Percentiles rank a stretch among this genome's conserved stretches.
These are phyloP conservation scores for Leptinotarsa haldemani DNA, from an alignment of 2,888 invertebrate species.

Conservation along the genomic window DNA sequence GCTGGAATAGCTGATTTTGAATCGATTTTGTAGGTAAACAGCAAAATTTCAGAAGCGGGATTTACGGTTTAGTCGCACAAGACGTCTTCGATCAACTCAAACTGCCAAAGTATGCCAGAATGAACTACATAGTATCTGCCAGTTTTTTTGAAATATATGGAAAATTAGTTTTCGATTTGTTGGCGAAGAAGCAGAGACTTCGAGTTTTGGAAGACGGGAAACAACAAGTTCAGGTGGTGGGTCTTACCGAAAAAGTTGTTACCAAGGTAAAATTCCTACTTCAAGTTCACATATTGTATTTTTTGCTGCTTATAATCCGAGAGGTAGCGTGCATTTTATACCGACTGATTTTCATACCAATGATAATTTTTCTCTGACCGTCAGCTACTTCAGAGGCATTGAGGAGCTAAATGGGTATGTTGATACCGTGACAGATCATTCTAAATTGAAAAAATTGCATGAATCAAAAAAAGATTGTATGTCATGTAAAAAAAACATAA, in stretches of 20 bases:
- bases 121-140: constrained; percentile 89
- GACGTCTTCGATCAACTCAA: constrained; percentile 81
- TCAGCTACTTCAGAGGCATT: too few relatives aligned
- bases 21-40: constrained; percentile 49
- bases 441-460: too few relatives aligned
- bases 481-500: too few relatives aligned
- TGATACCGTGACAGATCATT: too few relatives aligned
- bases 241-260: constrained; percentile 91
- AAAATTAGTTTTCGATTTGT: constrained; percentile 90
- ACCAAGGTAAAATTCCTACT: constrained; percentile 36
- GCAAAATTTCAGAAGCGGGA: constrained; percentile 91
- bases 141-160: constrained; percentile 99
- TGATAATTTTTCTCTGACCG: too few relatives aligned
- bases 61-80: constrained; percentile 96
- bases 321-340: too few relatives aligned
- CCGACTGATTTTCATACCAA: too few relatives aligned
- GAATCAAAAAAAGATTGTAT: too few relatives aligned
- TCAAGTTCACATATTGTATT: background rate
- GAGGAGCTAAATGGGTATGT: too few relatives aligned
- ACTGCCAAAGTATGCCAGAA: constrained; percentile 80
- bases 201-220: constrained; percentile 97
- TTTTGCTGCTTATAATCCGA: too few relatives aligned
- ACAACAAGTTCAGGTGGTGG: constrained; percentile 97
- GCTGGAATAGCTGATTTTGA: background rate
- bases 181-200: constrained; percentile 92